A percentile compares a stretch with the other conserved stretches of the same genome.
Conservation (phyloP, 2,888 invertebrate species). For the Geophilus truncorum region DNA sequence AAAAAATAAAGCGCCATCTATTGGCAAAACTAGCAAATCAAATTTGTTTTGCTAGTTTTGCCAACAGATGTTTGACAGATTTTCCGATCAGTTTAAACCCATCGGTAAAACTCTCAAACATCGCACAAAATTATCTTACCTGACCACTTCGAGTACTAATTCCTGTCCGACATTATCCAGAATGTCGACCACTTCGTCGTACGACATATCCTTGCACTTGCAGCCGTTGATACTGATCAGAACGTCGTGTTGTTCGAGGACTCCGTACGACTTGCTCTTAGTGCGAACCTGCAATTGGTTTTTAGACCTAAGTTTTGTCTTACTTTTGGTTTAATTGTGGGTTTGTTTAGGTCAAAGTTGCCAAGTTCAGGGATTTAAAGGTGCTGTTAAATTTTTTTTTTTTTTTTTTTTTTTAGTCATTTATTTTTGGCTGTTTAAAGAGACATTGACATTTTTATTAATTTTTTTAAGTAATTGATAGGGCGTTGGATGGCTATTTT, state of each 20-base stretch:
- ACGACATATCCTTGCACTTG: constrained; percentile 37
- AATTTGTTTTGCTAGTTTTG: too few relatives aligned
- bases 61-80: too few relatives aligned
- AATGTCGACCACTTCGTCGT: constrained; percentile 40
- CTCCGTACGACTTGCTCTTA: constrained; percentile 39
- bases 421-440: background rate
- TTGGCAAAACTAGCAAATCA: too few relatives aligned
- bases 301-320: background rate
- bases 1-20: too few relatives aligned
- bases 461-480: background rate
- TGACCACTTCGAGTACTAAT: constrained; percentile 37
- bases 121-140: constrained; percentile 31
- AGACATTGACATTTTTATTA: background rate
- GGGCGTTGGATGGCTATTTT: background rate
- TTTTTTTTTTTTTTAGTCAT: background rate
- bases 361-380: background rate
- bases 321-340: background rate
- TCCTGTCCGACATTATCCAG: constrained; percentile 38
- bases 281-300: constrained; percentile 37
- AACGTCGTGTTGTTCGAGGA: constrained; percentile 39
- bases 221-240: constrained; percentile 39
- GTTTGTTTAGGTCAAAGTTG: background rate
- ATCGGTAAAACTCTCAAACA: too few relatives aligned
- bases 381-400: background rate
- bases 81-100: too few relatives aligned